Evolutionary conservation across 2,888 invertebrate genomes (phyloP).

Genomic region (Cinara cedri): DNA sequence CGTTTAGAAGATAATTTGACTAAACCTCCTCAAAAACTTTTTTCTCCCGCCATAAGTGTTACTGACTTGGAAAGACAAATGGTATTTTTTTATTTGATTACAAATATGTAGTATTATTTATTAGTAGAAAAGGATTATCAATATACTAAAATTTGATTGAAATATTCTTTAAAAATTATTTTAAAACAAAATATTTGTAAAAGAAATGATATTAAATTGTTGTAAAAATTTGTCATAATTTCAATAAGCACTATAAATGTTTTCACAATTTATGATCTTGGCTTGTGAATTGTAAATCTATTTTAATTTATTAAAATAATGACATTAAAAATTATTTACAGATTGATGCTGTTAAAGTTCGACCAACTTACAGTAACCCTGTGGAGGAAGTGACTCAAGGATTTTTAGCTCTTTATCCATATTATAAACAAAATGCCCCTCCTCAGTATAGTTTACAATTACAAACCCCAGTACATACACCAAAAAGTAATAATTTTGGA

Average conservation of each 20-base stretch:
- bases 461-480: not conserved
- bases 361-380: constrained; percentile 13
- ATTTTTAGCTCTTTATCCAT: constrained; percentile 17
- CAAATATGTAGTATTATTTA: not conserved
- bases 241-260: too few relatives aligned
- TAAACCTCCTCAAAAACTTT: constrained; percentile 46
- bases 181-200: not conserved
- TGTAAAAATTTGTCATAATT: not conserved
- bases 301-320: not conserved
- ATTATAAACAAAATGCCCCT: constrained; percentile 21
- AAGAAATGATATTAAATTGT: not conserved
- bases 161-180: not conserved
- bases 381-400: constrained; percentile 23
- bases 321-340: constrained; percentile 12
- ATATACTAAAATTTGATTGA: not conserved
- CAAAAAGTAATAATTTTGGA: constrained; percentile 23
- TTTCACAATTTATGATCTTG: too few relatives aligned
- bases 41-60: constrained; percentile 56
- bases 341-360: constrained; percentile 49
- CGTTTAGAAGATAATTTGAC: constrained; percentile 21
- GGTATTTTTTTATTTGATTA: constrained; percentile 33
- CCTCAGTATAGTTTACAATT: constrained; percentile 20
- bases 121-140: not conserved
- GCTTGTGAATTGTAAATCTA: too few relatives aligned
- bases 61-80: constrained; percentile 58